phyloP scores from a whole-genome alignment of 2,888 invertebrate species.

The Rosalia funebris region DNA sequence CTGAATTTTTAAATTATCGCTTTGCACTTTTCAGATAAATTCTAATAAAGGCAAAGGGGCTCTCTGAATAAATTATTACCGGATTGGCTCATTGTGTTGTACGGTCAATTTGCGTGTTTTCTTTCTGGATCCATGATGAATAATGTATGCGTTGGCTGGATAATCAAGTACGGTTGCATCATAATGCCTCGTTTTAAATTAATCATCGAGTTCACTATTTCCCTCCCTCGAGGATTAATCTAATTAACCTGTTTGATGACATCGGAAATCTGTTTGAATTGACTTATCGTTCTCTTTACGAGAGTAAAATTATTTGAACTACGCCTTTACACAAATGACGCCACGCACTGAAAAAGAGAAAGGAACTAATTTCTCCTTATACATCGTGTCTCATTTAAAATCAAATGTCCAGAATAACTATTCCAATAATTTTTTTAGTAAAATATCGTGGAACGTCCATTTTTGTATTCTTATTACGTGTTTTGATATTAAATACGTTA shows the following conservation, averaged over 20 bases:
- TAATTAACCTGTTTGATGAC: not conserved
- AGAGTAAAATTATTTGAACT: no score
- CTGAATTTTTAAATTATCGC: slow-evolving; percentile 41
- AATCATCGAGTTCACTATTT: not conserved
- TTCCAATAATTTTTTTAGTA: no score
- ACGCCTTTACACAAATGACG: no score
- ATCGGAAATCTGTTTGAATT: not conserved
- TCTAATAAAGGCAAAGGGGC: slow-evolving; percentile 21
- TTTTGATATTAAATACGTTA: no score
- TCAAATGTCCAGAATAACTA: no score
- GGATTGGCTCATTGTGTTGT: slow-evolving; percentile 7
- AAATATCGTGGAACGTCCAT: no score
- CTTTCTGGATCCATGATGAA: not conserved
- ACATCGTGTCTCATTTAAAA: no score
- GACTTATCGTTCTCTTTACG: not conserved
- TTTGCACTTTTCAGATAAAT: slow-evolving; percentile 26
- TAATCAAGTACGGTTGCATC: not conserved
- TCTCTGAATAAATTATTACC: slow-evolving; percentile 23
- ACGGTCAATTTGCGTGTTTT: not conserved
- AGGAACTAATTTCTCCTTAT: no score
- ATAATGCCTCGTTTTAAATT: not conserved
- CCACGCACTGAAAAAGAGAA: no score
- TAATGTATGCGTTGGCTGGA: not conserved
- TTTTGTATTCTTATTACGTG: no score
- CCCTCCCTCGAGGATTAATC: not conserved